Conservation (phyloP, 2,113 vertebrate genomes). For the Porphyrio hochstetteri region DNA sequence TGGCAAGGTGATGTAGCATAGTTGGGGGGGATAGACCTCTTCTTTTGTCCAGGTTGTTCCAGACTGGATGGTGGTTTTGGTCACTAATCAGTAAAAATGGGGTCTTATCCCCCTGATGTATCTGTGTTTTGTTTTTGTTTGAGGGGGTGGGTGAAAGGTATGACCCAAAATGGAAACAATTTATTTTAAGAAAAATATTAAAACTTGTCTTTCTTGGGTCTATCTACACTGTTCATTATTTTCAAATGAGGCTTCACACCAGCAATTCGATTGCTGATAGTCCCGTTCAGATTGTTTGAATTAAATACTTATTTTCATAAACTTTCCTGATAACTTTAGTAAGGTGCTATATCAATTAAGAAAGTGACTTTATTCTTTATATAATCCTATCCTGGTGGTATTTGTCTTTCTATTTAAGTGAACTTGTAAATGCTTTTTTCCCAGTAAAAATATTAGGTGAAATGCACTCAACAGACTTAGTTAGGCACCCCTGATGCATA, state of each 20-base stretch:
- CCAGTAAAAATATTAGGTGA: neutral
- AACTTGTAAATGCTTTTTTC: neutral
- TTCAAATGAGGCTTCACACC: neutral
- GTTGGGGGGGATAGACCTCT: neutral
- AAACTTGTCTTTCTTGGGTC: neutral
- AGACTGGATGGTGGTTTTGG: neutral
- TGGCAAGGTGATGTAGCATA: neutral
- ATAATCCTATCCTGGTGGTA: neutral
- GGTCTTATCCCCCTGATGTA: accelerated
- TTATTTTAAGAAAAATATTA: neutral
- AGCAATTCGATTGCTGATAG: neutral
- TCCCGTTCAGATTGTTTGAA: neutral
- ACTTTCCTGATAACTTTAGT: neutral
- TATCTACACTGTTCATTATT: neutral
- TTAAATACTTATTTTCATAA: neutral
- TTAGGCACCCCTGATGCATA: neutral
- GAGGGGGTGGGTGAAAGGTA: neutral
- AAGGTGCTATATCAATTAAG: neutral
- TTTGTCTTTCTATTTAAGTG: neutral
- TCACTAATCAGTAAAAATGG: neutral
- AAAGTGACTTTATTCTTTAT: neutral
- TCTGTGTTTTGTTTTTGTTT: neutral
- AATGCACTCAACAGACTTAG: neutral
- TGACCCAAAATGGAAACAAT: neutral
- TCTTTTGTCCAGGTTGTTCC: neutral